phyloP scores from a whole-genome alignment of 1,140 invertebrate species.

The Phocides pigmalion region DNA sequence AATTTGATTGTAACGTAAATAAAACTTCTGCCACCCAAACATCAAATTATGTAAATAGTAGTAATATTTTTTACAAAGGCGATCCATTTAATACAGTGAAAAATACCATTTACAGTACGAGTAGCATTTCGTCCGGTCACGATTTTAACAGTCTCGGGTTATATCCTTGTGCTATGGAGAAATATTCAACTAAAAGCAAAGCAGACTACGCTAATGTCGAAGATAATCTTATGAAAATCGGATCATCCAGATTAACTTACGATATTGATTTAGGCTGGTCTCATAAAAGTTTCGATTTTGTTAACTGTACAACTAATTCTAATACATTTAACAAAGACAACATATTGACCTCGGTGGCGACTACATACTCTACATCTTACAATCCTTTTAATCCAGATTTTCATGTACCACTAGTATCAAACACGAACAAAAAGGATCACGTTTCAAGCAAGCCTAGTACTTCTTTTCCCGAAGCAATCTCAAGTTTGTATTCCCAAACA shows the following conservation, averaged over 20 bases:
- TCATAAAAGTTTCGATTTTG: constrained; percentile 78
- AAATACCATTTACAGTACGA: constrained; percentile 74
- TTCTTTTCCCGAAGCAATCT: constrained; percentile 65
- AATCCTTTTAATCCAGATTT: constrained; percentile 80
- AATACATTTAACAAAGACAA: constrained; percentile 71
- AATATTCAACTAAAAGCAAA: constrained; percentile 74
- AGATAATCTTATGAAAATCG: constrained; percentile 77
- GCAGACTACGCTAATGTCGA: constrained; percentile 68
- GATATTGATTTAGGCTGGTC: constrained; percentile 79
- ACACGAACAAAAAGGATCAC: constrained; percentile 64
- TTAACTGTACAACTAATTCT: constrained; percentile 65
- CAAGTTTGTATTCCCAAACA: constrained; percentile 72
- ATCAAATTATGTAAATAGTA: constrained; percentile 53
- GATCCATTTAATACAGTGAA: constrained; percentile 70
- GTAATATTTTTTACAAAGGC: constrained; percentile 75
- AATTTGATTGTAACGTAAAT: constrained; percentile 70
- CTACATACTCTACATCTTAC: constrained; percentile 67
- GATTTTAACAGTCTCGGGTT: constrained; percentile 72
- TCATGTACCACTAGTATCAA: constrained; percentile 71
- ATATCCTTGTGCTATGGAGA: constrained; percentile 78
- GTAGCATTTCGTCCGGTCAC: constrained; percentile 72
- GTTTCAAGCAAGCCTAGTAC: constrained; percentile 54
- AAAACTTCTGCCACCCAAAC: constrained; percentile 62
- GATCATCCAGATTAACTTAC: constrained; percentile 74
- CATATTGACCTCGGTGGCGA: constrained; percentile 60